Evolutionary conservation across 2,797 vertebrate genomes (phyloP).

Genomic region (Mormyrops attenuatus): DNA sequence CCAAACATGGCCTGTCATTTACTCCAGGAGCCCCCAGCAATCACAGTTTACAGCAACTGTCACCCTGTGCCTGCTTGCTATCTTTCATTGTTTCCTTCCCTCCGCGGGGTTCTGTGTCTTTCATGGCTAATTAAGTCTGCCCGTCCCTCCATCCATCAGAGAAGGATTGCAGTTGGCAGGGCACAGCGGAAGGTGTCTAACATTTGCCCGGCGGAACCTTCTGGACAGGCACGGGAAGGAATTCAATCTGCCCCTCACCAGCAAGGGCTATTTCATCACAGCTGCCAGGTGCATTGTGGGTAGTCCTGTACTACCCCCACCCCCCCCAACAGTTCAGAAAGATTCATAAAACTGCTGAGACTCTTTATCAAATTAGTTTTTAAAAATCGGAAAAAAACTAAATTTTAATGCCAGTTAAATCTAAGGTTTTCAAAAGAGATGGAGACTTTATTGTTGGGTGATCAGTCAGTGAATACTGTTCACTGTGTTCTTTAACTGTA

Average conservation of each 20-base stretch:
- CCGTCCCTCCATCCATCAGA: constrained; percentile 42
- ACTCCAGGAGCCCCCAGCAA: constrained; percentile 21
- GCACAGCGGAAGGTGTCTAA: constrained; percentile 4
- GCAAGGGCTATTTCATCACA: neutral
- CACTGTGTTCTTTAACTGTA: neutral
- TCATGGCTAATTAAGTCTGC: constrained; percentile 42
- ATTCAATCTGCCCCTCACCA: neutral
- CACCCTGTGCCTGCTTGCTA: constrained; percentile 19
- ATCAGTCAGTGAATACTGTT: neutral
- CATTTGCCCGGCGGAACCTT: constrained; percentile 10
- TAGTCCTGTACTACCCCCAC: neutral
- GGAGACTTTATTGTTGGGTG: neutral
- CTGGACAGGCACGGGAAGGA: neutral
- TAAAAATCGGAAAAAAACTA: neutral
- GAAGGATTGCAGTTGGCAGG: constrained; percentile 24
- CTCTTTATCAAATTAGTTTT: neutral
- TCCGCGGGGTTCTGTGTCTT: constrained; percentile 21
- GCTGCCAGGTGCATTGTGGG: neutral
- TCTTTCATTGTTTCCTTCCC: constrained; percentile 29
- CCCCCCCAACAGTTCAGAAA: neutral
- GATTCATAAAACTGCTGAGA: neutral
- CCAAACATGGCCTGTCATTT: constrained; percentile 20
- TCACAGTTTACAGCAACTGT: constrained; percentile 26
- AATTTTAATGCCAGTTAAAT: neutral
- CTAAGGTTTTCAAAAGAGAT: neutral